A percentile compares a stretch with the other conserved stretches of the same genome.
Evolutionary conservation across 2,113 vertebrate species (phyloP).

Genomic region (Pygoscelis antarcticus): DNA sequence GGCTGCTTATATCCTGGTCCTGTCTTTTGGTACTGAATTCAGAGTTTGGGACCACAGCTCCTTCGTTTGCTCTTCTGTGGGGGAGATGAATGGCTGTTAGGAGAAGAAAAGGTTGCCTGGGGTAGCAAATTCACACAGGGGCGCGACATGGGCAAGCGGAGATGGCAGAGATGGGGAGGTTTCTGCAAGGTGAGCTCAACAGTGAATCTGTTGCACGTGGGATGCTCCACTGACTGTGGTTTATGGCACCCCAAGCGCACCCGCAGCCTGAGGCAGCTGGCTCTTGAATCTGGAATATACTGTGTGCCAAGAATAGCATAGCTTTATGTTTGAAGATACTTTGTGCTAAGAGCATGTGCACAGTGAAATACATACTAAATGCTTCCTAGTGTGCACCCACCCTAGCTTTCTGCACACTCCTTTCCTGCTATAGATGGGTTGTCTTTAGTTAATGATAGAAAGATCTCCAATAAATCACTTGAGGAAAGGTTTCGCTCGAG

Average conservation of each 20-base stretch:
- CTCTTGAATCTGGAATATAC: not conserved
- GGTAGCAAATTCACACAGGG: not conserved
- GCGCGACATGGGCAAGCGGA: fast-evolving
- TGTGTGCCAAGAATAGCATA: not conserved
- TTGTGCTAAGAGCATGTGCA: not conserved
- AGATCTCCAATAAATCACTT: not conserved
- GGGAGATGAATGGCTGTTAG: not conserved
- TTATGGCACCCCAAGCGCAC: not conserved
- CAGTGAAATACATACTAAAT: not conserved
- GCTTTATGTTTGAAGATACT: not conserved
- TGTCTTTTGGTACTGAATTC: not conserved
- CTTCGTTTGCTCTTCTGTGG: not conserved
- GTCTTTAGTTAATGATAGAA: not conserved
- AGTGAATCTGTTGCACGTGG: not conserved
- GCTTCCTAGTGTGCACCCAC: not conserved
- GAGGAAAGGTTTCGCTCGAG: not conserved
- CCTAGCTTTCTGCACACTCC: not conserved
- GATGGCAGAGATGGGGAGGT: not conserved
- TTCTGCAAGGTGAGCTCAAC: not conserved
- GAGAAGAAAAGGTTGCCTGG: not conserved
- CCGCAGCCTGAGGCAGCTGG: not conserved
- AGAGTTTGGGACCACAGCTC: not conserved
- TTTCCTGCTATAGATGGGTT: not conserved
- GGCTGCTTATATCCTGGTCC: not conserved
- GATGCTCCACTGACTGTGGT: not conserved